phyloP scores from a whole-genome alignment of 2,113 vertebrate species.

The Struthidea cinerea region DNA sequence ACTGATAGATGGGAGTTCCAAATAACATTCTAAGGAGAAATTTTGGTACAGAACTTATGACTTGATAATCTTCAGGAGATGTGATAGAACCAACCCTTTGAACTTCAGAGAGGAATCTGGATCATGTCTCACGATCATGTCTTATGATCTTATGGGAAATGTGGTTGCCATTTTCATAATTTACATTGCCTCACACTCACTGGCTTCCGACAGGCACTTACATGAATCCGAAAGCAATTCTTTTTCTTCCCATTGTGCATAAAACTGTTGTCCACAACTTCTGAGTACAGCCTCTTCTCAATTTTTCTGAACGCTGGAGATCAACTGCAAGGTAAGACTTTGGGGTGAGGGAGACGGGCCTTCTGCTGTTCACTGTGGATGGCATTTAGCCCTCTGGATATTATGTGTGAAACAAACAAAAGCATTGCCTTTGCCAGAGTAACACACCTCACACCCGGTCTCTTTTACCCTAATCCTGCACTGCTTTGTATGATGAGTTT shows the following conservation, averaged over 20 bases:
- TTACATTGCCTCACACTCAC: background rate
- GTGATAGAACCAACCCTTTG: background rate
- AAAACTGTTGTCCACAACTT: background rate
- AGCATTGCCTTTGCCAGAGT: background rate
- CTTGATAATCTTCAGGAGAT: background rate
- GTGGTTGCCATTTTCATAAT: background rate
- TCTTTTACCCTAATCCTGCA: background rate
- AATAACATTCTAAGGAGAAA: background rate
- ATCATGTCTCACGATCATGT: accelerated
- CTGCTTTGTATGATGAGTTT: background rate
- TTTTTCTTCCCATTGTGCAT: background rate
- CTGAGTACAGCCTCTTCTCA: background rate
- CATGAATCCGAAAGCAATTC: background rate
- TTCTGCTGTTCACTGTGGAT: background rate
- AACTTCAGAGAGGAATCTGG: background rate
- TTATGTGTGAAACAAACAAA: background rate
- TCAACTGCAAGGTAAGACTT: background rate
- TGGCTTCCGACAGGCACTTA: background rate
- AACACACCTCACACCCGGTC: background rate
- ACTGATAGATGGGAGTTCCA: background rate
- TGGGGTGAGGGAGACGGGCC: background rate
- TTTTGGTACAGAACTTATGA: background rate
- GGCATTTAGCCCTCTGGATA: background rate
- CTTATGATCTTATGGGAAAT: accelerated
- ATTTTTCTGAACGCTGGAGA: background rate